Percentiles rank a stretch among this genome's conserved stretches.
Evolutionary conservation across 2,113 vertebrate genomes (phyloP).

Genomic region (Anhinga anhinga): DNA sequence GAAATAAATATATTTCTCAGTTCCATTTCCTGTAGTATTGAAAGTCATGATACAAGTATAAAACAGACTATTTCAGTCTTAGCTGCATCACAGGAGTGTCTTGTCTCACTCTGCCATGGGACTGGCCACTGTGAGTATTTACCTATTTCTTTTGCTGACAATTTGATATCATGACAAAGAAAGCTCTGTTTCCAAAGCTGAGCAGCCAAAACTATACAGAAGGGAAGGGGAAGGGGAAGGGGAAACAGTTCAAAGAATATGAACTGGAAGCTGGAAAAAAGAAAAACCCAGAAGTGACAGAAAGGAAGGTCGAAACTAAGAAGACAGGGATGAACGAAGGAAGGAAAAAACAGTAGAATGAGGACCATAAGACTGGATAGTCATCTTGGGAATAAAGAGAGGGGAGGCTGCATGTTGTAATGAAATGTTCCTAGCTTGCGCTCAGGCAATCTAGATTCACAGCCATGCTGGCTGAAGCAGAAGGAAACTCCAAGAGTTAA

Average conservation of each 20-base stretch:
- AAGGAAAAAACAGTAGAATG: neutral
- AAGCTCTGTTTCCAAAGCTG: neutral
- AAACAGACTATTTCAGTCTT: neutral
- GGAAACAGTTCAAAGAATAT: neutral
- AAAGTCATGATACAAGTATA: neutral
- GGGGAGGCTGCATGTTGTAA: neutral
- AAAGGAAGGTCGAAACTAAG: neutral
- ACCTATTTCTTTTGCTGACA: neutral
- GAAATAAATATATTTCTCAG: neutral
- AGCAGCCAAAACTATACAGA: neutral
- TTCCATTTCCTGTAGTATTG: neutral
- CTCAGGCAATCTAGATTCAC: neutral
- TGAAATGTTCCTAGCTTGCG: accelerated
- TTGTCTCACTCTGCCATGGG: neutral
- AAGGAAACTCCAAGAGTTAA: neutral
- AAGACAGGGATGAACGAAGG: neutral
- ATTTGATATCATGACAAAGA: neutral
- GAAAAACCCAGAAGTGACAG: neutral
- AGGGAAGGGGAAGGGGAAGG: neutral
- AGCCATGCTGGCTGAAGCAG: neutral
- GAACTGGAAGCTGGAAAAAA: neutral
- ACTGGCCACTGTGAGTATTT: neutral
- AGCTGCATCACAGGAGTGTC: neutral
- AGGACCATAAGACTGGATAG: neutral
- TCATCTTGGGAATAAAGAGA: neutral